A percentile compares a stretch with the other conserved stretches of the same genome.
phyloP scores from a whole-genome alignment of 2,797 vertebrate genomes.

The Sebastolobus altivelis region DNA sequence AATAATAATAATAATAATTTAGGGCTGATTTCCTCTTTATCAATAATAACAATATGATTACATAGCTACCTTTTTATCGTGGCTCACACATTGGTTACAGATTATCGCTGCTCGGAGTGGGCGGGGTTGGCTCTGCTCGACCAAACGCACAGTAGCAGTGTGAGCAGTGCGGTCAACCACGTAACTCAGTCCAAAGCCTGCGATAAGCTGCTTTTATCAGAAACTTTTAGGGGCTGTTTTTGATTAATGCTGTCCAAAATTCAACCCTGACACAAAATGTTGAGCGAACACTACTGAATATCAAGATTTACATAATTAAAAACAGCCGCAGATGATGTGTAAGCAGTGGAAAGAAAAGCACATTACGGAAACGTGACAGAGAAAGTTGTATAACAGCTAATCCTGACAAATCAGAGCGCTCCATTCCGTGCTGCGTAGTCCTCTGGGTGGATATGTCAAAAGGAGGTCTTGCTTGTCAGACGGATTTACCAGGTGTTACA shows the following conservation, averaged over 20 bases:
- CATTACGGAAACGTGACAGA: constrained; percentile 71
- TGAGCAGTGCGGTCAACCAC: constrained; percentile 13
- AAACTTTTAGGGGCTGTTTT: rapidly evolving
- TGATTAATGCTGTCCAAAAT: rapidly evolving
- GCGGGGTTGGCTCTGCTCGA: constrained; percentile 6
- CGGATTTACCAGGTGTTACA: neutral
- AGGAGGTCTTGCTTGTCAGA: neutral
- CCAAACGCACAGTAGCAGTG: neutral
- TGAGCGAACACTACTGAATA: rapidly evolving
- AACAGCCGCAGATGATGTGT: rapidly evolving
- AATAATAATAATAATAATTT: too few relatives aligned
- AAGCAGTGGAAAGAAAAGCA: constrained; percentile 27
- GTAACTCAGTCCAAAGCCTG: constrained; percentile 1
- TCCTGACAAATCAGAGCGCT: constrained; percentile 63
- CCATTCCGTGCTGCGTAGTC: neutral
- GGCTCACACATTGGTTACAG: constrained; percentile 2
- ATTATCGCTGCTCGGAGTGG: neutral
- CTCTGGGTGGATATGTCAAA: constrained; percentile 48
- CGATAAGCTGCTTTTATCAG: neutral
- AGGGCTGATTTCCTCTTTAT: neutral
- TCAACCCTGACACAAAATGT: rapidly evolving
- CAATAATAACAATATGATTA: neutral
- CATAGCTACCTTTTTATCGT: neutral
- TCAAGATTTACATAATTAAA: rapidly evolving
- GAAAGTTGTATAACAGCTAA: constrained; percentile 39